Conservation (phyloP, 2,797 vertebrate species). For the Lagodon rhomboides region DNA sequence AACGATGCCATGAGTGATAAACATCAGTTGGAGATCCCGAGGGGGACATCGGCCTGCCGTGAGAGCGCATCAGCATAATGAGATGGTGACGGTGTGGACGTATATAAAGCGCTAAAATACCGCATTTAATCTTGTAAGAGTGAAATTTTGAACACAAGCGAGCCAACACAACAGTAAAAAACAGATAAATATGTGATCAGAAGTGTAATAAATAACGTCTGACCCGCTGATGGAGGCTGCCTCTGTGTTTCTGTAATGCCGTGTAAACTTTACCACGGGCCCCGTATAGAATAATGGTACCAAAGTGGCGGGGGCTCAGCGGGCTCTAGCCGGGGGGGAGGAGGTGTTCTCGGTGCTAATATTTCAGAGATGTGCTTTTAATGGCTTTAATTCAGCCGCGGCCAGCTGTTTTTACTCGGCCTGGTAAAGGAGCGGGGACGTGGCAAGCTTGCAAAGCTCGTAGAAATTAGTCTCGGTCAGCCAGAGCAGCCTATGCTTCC, state of each 20-base stretch:
- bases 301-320: slow-evolving; percentile 17
- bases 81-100: neutral
- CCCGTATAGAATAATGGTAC: slow-evolving; percentile 12
- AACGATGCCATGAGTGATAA: slow-evolving; percentile 22
- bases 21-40: slow-evolving; percentile 22
- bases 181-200: neutral
- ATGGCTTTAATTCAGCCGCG: slow-evolving; percentile 91
- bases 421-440: slow-evolving; percentile 94
- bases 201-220: neutral
- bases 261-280: slow-evolving; percentile 28
- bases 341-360: slow-evolving; percentile 89
- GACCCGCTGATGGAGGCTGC: neutral
- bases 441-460: slow-evolving; percentile 97
- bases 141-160: neutral
- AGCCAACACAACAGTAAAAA: neutral
- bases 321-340: slow-evolving; percentile 52
- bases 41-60: slow-evolving; percentile 6
- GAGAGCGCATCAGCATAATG: neutral
- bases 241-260: neutral
- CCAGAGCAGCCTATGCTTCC: slow-evolving; percentile 94
- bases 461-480: slow-evolving; percentile 99
- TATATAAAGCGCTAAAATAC: neutral
- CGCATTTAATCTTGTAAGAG: neutral
- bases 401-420: slow-evolving; percentile 97
- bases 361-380: slow-evolving; percentile 90